Evolutionary conservation across 2,797 vertebrate genomes (phyloP), one percentile per base, ranked within the genome.

Genomic region (Selene dorsalis): DNA sequence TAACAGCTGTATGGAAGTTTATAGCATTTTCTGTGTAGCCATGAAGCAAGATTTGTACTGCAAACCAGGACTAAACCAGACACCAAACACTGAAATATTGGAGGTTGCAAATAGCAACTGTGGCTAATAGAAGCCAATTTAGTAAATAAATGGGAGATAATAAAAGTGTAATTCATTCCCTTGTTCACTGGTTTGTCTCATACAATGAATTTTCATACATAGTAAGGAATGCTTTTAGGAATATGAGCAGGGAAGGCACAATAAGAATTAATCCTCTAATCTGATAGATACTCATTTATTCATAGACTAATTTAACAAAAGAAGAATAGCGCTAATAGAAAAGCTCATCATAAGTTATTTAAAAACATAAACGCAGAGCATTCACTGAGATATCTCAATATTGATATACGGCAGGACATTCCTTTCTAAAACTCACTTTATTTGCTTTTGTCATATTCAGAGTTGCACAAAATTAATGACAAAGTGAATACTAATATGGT

Each of bases 101-200:
- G 16, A 75, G 48, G 47, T 45, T 68, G 28, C 22, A 35, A 26
- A 41, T n/a, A 30, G 17, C 13, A 32, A 10, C 17, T 18, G 16
- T 32, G 30, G 28, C 6, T 22, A 65, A n/a, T 39, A 16, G 16
- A 20, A 41, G 66, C 32, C n/a, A 11, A 70, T 43, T 38, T 39
- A 12, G 22, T 16, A 2, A 22, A 9, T 38, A 0, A 43, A 63
- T 17, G 17, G 12, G 30, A 24, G 7, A 11, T 74, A 55, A 38
- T 72, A 8, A 2, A 61, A 43, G 9, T 59, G 22, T 24, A 24
- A 66, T 45, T 35, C 0, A 82, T 78, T n/a, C 20, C 38, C 26
- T 32, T 18, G 20, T 55, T 24, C 4, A 32, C 14, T 16, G 0
- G 10, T 62, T 69, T 53, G 35, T 30, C 43, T 60, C 16, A 50